A percentile compares a stretch with the other conserved stretches of the same genome.
Evolutionary conservation across 2,888 invertebrate species (phyloP).

Genomic region (Pherbina coryleti): DNA sequence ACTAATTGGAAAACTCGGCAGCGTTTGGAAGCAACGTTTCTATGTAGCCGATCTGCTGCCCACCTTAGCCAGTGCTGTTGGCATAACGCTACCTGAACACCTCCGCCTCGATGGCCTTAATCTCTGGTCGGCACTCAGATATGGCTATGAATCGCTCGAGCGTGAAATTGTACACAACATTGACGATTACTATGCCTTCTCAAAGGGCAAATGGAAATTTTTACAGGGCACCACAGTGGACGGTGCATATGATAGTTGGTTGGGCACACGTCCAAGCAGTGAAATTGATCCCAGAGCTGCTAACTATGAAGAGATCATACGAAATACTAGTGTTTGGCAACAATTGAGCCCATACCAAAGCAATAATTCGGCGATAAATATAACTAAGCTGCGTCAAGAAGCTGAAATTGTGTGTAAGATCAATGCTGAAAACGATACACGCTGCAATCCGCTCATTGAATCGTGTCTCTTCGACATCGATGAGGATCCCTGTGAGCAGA

Average conservation of each 20-base stretch:
- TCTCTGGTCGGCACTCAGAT: slow-evolving; percentile 76
- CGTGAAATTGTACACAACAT: slow-evolving; percentile 80
- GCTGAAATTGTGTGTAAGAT: slow-evolving; percentile 54
- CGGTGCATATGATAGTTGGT: slow-evolving; percentile 57
- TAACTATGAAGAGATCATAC: slow-evolving; percentile 52
- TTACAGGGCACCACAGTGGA: slow-evolving; percentile 61
- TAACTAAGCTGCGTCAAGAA: slow-evolving; percentile 59
- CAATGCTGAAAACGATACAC: slow-evolving; percentile 27
- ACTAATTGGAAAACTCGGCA: slow-evolving; percentile 69
- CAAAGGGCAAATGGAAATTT: slow-evolving; percentile 61
- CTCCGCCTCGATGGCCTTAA: slow-evolving; percentile 75
- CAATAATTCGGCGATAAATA: slow-evolving; percentile 69
- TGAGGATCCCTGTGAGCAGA: slow-evolving; percentile 72
- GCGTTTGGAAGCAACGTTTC: slow-evolving; percentile 77
- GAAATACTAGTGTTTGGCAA: slow-evolving; percentile 56
- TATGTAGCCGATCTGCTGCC: slow-evolving; percentile 89
- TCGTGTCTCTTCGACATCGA: slow-evolving; percentile 72
- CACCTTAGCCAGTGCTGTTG: slow-evolving; percentile 72
- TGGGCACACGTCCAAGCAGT: slow-evolving; percentile 46
- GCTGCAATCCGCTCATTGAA: slow-evolving; percentile 56
- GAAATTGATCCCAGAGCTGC: slow-evolving; percentile 53
- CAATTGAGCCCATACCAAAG: slow-evolving; percentile 45
- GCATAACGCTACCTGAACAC: slow-evolving; percentile 58
- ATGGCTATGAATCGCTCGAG: slow-evolving; percentile 69
- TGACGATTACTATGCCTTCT: slow-evolving; percentile 71